These are phyloP conservation scores for Glyphotaelius pellucidus DNA, from an alignment of 2,888 invertebrate genomes.

Conservation along the genomic window DNA sequence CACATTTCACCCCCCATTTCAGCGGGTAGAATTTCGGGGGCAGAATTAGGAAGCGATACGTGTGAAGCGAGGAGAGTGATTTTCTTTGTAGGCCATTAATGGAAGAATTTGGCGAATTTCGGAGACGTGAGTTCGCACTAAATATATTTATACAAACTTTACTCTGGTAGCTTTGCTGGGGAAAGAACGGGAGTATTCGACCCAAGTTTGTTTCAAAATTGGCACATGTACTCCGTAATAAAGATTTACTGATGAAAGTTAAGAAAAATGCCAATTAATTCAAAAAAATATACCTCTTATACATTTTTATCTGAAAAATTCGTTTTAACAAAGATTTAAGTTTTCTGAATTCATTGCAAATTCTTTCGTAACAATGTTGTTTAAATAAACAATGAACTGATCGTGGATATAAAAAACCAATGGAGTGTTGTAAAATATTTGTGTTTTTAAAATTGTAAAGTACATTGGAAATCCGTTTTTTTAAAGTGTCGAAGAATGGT, in stretches of 20 bases:
- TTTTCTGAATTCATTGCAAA: neutral
- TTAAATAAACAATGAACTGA: too few relatives aligned
- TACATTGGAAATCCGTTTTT: too few relatives aligned
- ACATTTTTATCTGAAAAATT: neutral
- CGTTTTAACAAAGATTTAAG: neutral
- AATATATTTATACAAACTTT: constrained; percentile 10
- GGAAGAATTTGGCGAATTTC: constrained; percentile 14
- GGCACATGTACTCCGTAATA: neutral
- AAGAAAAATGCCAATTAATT: neutral
- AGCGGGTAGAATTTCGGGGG: neutral
- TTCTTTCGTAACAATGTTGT: too few relatives aligned
- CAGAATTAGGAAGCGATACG: constrained; percentile 27
- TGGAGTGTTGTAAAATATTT: too few relatives aligned
- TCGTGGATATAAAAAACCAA: too few relatives aligned
- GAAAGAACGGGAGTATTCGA: neutral
- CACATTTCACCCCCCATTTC: neutral
- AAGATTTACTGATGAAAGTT: neutral
- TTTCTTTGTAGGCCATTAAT: constrained; percentile 50
- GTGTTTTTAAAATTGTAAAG: too few relatives aligned
- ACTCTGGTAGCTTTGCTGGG: neutral
- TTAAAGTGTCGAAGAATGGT: too few relatives aligned
- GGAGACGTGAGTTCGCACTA: constrained; percentile 32
- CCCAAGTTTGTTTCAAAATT: neutral
- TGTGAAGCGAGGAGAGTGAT: constrained; percentile 45
- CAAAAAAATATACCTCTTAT: too few relatives aligned